Percentiles rank a stretch among this genome's conserved stretches.
These are phyloP conservation scores for Apis laboriosa DNA, from an alignment of 1,140 invertebrate genomes.

Conservation along the genomic window DNA sequence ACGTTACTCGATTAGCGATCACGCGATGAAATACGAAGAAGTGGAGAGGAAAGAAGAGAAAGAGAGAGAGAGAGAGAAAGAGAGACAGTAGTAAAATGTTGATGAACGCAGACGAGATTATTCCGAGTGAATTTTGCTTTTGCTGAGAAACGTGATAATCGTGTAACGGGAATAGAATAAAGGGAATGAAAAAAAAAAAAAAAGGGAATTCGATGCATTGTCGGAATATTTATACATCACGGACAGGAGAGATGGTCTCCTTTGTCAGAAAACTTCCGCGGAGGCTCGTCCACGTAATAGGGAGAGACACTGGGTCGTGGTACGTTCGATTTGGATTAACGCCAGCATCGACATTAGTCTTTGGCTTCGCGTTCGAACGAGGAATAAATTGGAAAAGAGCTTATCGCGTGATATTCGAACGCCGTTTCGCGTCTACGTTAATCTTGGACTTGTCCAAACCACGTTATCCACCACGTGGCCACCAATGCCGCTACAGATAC, in stretches of 20 bases:
- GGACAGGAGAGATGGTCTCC: not conserved
- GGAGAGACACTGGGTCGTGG: slow-evolving; percentile 38
- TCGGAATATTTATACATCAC: slow-evolving; percentile 15
- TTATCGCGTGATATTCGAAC: slow-evolving; percentile 50
- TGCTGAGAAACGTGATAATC: too few relatives aligned
- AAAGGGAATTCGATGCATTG: not conserved
- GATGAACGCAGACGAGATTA: not conserved
- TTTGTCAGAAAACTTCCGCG: slow-evolving; percentile 11
- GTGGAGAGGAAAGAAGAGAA: too few relatives aligned
- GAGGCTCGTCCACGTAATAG: slow-evolving; percentile 32
- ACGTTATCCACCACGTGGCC: slow-evolving; percentile 28
- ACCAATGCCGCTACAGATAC: not conserved
- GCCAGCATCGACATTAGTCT: slow-evolving; percentile 70
- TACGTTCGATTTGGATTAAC: slow-evolving; percentile 67
- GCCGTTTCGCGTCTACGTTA: slow-evolving; percentile 33
- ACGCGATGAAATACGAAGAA: not conserved
- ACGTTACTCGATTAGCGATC: not conserved
- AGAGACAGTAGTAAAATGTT: not conserved
- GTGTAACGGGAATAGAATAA: not conserved
- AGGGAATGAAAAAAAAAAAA: not conserved
- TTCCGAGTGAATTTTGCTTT: not conserved
- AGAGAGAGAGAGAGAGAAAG: too few relatives aligned
- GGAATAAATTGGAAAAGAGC: slow-evolving; percentile 59
- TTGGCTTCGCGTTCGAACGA: slow-evolving; percentile 58
- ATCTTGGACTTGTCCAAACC: slow-evolving; percentile 41